Percentiles rank a stretch among this genome's conserved stretches.
phyloP scores from a whole-genome alignment of 2,797 vertebrate genomes.

The Sebastolobus altivelis region DNA sequence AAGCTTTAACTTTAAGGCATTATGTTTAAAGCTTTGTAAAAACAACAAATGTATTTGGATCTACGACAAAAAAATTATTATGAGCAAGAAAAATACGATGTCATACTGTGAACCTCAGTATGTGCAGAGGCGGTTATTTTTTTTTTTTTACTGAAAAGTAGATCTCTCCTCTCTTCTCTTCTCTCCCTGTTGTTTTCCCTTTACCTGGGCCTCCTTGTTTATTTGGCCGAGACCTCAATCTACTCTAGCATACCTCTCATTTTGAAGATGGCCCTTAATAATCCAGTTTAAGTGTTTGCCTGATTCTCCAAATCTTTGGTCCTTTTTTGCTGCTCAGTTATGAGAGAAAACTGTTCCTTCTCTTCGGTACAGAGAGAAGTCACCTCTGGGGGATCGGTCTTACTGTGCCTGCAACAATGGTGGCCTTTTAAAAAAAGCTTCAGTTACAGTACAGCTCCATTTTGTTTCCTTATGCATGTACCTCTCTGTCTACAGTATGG shows the following conservation, averaged over 20 bases:
- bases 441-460: conserved; percentile 25
- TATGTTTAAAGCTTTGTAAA: not conserved
- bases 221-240: not conserved
- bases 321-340: conserved; percentile 3
- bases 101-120: not conserved
- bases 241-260: not conserved
- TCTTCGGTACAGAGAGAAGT: not conserved
- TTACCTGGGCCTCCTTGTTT: not conserved
- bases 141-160: not conserved
- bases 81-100: not conserved
- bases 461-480: conserved; percentile 1
- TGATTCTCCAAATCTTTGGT: not conserved
- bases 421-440: conserved; percentile 37
- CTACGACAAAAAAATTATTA: not conserved
- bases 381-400: conserved; percentile 38
- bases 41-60: not conserved
- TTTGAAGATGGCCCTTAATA: not conserved
- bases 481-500: conserved; percentile 15
- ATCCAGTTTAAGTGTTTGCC: not conserved
- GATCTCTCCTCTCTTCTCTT: not conserved
- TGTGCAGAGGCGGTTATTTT: not conserved
- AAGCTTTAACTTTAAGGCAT: not conserved
- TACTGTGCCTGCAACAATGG: conserved; percentile 38
- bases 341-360: conserved; percentile 7
- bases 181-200: not conserved